Conservation (phyloP, 1,140 invertebrate genomes). For the Yoshiicerus persimilis region DNA sequence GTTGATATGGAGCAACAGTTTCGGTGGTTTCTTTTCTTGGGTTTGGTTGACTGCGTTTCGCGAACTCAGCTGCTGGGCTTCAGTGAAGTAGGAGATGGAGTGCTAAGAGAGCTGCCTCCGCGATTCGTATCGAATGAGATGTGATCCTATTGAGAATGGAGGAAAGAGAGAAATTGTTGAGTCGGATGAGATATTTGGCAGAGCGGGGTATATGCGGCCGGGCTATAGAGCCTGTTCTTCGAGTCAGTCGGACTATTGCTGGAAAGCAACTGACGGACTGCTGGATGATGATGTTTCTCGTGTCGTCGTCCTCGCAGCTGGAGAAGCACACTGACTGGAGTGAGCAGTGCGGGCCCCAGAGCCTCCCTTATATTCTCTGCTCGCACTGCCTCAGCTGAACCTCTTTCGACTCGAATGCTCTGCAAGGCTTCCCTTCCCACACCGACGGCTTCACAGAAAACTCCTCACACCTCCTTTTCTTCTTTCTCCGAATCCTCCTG, state of each 20-base stretch:
- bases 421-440: not conserved
- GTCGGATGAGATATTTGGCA: not conserved
- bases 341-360: too few species aligned
- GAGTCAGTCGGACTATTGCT: not conserved
- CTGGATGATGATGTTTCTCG: not conserved
- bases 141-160: not conserved
- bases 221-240: too few species aligned
- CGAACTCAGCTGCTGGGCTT: not conserved
- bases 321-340: not conserved
- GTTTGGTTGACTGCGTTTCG: not conserved
- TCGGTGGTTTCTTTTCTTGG: not conserved
- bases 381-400: too few species aligned
- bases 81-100: not conserved
- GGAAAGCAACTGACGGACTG: not conserved
- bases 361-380: too few species aligned
- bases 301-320: not conserved
- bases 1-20: not conserved
- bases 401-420: not conserved
- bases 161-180: not conserved
- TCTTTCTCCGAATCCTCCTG: not conserved
- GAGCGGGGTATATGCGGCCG: too few species aligned
- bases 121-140: not conserved
- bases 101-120: not conserved
- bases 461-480: not conserved
- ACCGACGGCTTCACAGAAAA: not conserved